Evolutionary conservation across 2,113 vertebrate species (phyloP).

Genomic region (Jaculus jaculus): DNA sequence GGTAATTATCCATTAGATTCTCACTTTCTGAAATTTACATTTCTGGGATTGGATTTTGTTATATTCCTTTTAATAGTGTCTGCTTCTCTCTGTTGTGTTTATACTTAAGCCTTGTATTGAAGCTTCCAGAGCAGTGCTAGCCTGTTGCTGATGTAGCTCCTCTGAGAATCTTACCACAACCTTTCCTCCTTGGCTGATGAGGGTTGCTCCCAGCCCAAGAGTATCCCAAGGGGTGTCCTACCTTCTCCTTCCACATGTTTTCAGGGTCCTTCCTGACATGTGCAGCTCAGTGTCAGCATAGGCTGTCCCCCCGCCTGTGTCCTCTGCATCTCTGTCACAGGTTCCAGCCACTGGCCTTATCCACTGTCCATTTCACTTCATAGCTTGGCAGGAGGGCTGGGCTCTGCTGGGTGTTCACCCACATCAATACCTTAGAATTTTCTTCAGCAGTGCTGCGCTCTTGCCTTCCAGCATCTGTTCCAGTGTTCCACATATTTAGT

Average conservation of each 20-base stretch:
- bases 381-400: too few species aligned
- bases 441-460: accelerated
- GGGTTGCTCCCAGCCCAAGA: background rate
- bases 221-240: background rate
- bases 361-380: too few species aligned
- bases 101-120: background rate
- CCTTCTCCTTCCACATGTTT: background rate
- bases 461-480: background rate
- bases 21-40: background rate
- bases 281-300: background rate
- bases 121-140: background rate
- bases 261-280: background rate
- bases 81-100: background rate
- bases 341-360: background rate
- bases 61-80: background rate
- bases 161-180: background rate
- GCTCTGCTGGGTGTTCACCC: too few species aligned
- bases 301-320: background rate
- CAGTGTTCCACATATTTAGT: background rate
- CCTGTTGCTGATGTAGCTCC: background rate
- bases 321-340: background rate
- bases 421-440: background rate
- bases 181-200: background rate
- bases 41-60: background rate
- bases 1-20: background rate